phyloP scores from a whole-genome alignment of 92 coral and sea anemone species.

The Umimayanthus chanpuru region DNA sequence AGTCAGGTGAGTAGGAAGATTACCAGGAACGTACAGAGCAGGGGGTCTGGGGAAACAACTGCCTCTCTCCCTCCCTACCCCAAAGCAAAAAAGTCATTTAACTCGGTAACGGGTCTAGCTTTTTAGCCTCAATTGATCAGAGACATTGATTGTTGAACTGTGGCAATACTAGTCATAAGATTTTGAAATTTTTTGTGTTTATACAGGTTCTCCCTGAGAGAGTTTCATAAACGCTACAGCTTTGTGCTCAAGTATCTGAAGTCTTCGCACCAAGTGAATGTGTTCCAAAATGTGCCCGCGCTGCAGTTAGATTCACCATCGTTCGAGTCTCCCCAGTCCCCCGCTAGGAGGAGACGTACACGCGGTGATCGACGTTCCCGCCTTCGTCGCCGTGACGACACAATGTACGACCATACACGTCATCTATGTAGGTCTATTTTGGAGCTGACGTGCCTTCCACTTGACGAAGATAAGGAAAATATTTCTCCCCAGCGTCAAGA shows the following conservation, averaged over 20 bases:
- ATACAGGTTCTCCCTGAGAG: conserved; percentile 69
- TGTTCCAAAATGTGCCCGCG: conserved; percentile 19
- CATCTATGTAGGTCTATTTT: conserved; percentile 71
- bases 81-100: too few species aligned
- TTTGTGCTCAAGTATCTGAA: conserved; percentile 57
- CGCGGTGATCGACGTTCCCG: conserved; percentile 66
- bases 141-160: not conserved
- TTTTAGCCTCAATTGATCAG: too few species aligned
- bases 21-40: too few species aligned
- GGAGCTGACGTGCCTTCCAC: conserved; percentile 52
- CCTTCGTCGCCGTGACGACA: conserved; percentile 64
- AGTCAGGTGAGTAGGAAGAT: conserved; percentile 65
- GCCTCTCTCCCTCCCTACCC: too few species aligned
- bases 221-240: conserved; percentile 81
- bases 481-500: conserved; percentile 12
- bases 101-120: too few species aligned
- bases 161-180: not conserved
- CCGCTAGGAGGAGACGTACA: conserved; percentile 54
- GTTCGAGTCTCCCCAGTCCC: conserved; percentile 50
- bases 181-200: not conserved
- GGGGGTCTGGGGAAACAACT: too few species aligned
- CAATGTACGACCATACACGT: conserved; percentile 75
- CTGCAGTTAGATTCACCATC: conserved; percentile 5
- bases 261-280: conserved; percentile 20
- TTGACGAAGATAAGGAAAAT: conserved; percentile 72